Evolutionary conservation across 2,888 invertebrate genomes (phyloP), one percentile per base, ranked within the genome.

Genomic region (Polymixis flavicincta): DNA sequence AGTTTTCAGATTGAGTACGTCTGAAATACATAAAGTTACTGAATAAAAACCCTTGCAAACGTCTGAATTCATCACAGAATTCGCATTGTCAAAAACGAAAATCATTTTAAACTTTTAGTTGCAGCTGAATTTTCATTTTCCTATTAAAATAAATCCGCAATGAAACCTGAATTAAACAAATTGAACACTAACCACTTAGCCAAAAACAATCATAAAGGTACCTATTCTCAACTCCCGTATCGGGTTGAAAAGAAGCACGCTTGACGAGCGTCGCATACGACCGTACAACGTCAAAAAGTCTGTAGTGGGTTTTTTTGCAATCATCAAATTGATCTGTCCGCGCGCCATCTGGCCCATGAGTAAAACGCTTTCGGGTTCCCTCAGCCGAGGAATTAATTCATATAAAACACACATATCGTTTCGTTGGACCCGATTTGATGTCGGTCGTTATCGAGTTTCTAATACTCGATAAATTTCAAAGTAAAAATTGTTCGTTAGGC

Each of bases 301-400:
- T 90, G 90, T 89, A 89, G 91, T 89, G 86, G 88, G 85, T 92
- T 96, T 96, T 77, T 96, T 96, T 94, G 94, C 95, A 96, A 96
- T 96, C 96, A 96, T 95, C 95, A 96, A 96, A 96, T 96, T 96
- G 96, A 96, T 95, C 95, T 95, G 94, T 95, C 95, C 96, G 94
- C 90, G 91, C 92, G 94, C 94, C 96, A 96, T 96, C 96, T 96
- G 96, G 96, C 93, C 95, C 95, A 94, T 95, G 92, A 96, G 94
- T 94, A 94, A 95, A 95, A 90, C 93, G 96, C 95, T 96, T 96
- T 96, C 89, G 93, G 89, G 89, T 72, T 89, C 95, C 90, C 92
- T 94, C 94, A 95, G 92, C 94, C 95, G 95, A 93, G 89, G 96
- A 96, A 96, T 96, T 96, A 96, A 96, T 96, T 96, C 95, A 95